Percentiles rank a stretch among this genome's conserved stretches.
Conservation (phyloP, 1,140 invertebrate genomes). For the Cotesia glomerata region DNA sequence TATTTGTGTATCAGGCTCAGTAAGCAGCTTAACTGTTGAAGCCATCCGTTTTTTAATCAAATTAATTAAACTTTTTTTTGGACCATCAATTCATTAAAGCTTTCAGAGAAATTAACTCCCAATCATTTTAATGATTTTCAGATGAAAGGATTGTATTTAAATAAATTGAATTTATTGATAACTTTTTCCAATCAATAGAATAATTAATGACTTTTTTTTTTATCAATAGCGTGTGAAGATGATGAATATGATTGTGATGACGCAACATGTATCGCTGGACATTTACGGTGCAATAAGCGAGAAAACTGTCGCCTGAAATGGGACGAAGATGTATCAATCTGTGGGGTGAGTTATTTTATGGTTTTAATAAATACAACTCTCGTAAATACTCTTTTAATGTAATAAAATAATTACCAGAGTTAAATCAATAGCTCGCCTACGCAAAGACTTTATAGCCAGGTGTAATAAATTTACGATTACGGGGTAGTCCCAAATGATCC, state of each 20-base stretch:
- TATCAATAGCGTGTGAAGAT: constrained; percentile 56
- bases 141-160: no score
- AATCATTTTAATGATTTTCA: no score
- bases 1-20: no score
- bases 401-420: background rate
- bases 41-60: no score
- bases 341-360: constrained; percentile 66
- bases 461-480: background rate
- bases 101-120: no score
- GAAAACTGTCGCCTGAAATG: constrained; percentile 83
- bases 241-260: constrained; percentile 86
- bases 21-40: no score
- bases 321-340: constrained; percentile 77
- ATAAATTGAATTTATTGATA: no score
- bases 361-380: background rate
- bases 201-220: background rate
- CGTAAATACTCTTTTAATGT: background rate
- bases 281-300: constrained; percentile 75
- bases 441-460: no score
- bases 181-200: no score
- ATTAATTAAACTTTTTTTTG: no score
- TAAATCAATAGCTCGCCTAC: no score
- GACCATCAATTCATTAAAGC: no score
- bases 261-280: constrained; percentile 76
- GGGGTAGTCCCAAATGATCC: background rate